Percentiles rank a stretch among this genome's conserved stretches.
These are phyloP conservation scores for Amitus sp. DNA, from an alignment of 2,888 invertebrate genomes.

Conservation along the genomic window DNA sequence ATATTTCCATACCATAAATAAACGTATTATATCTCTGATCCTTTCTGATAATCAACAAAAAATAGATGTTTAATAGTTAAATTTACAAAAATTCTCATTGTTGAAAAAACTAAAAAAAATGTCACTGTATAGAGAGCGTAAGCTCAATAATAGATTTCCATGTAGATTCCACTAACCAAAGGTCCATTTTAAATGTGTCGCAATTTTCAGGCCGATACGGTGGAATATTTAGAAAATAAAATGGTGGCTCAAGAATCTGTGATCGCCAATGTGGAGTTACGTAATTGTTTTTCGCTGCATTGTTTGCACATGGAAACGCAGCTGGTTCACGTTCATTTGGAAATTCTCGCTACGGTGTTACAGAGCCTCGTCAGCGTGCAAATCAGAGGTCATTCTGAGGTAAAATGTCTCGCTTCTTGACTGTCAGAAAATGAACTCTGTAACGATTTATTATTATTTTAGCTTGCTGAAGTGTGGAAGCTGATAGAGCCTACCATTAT, in stretches of 20 bases:
- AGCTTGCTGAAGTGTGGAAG: slow-evolving; percentile 70
- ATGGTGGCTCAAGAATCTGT: slow-evolving; percentile 74
- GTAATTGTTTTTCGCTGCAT: slow-evolving; percentile 72
- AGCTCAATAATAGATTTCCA: no score
- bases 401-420: slow-evolving; percentile 43
- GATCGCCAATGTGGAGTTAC: slow-evolving; percentile 71
- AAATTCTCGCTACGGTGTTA: slow-evolving; percentile 70
- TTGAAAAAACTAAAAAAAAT: no score
- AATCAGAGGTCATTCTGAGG: slow-evolving; percentile 70
- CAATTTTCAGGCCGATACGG: slow-evolving; percentile 69
- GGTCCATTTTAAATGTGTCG: no score
- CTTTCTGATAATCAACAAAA: slow-evolving; percentile 5
- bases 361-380: slow-evolving; percentile 70
- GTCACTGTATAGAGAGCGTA: no score
- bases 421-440: neutral
- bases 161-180: no score
- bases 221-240: slow-evolving; percentile 71
- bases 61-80: neutral
- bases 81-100: no score
- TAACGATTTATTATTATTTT: slow-evolving; percentile 41
- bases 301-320: slow-evolving; percentile 74
- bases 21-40: no score
- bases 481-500: slow-evolving; percentile 68
- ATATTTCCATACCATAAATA: no score
- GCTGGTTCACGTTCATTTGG: slow-evolving; percentile 71